A percentile compares a stretch with the other conserved stretches of the same genome.
Conservation (phyloP, 2,113 vertebrate species). For the Oryzias javanicus region DNA sequence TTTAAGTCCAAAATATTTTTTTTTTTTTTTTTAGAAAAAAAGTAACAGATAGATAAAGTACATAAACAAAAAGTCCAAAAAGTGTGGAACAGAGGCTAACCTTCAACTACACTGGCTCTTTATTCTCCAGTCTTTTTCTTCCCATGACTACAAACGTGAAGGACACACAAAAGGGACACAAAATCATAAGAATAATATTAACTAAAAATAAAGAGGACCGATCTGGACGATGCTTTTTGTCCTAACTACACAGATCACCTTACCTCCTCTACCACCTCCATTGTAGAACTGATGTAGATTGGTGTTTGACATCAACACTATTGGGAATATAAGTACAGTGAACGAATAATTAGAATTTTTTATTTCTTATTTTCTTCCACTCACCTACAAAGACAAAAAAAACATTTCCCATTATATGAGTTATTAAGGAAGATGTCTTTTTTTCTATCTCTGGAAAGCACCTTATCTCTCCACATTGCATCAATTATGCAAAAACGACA, state of each 20-base stretch:
- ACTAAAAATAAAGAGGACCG: constrained; percentile 15
- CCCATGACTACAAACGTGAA: constrained; percentile 43
- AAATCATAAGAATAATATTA: not conserved
- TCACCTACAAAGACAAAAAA: not conserved
- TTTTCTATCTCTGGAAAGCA: constrained; percentile 14
- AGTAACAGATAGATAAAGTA: not conserved
- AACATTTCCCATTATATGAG: too few relatives aligned
- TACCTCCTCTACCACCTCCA: constrained; percentile 85
- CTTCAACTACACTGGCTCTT: constrained; percentile 16
- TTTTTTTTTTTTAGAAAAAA: not conserved
- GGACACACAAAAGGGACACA: constrained; percentile 60
- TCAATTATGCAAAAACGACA: constrained; percentile 55
- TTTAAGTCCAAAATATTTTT: not conserved
- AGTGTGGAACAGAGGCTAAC: constrained; percentile 47
- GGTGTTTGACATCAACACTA: constrained; percentile 83
- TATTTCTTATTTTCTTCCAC: constrained; percentile 1
- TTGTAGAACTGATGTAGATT: constrained; percentile 83
- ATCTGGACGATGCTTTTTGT: constrained; percentile 32
- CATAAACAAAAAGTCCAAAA: constrained; percentile 2
- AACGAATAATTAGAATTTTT: constrained; percentile 72
- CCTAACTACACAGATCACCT: constrained; percentile 59
- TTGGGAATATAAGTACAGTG: constrained; percentile 67
- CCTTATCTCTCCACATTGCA: constrained; percentile 33
- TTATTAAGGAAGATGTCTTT: not conserved
- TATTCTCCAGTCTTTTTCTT: constrained; percentile 20